Evolutionary conservation across 1,140 invertebrate genomes (phyloP), one percentile per base, ranked within the genome.

Genomic region (Maniola jurtina): DNA sequence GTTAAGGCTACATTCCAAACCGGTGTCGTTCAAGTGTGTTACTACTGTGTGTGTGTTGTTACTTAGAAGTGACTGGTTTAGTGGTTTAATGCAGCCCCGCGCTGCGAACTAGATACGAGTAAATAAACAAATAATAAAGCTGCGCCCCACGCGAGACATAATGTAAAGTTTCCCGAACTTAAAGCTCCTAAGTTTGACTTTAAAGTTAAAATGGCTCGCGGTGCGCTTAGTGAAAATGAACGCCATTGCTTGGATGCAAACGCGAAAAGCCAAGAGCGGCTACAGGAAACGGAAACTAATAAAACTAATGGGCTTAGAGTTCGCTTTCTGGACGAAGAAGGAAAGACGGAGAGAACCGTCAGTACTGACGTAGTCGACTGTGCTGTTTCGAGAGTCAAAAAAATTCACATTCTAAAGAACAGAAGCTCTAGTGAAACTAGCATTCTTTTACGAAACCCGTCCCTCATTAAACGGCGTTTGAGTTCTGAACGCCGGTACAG

Each of bases 401-500:
- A 92, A 72, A 84, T 92, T 65, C 90, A 92, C 74, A 86, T 92
- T 48, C 76, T 91, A 6, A 92, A 91, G 57, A 91, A 89, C 64
- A 86, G 91, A 64, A 89, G 89, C 67, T 92, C 89, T 13, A 92
- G 91, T 63, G 91, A 91, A 64, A 91, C 90, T 36, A 92, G 89
- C 69, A 84, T 92, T 55, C 72, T 91, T 13, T 68, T 92, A 13
- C 81, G 90, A 52, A 88, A 90, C 45, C 82, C 89, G 0, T 89
- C 88, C 10, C 71, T 91, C 2, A 83, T 84, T 56, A 88, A 89
- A 71, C 60, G 86, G 64, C 80, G 83, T 13, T 78, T 82, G 34
- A 83, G 80, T 61, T 72, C 73, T 15, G 82, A 87, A 16, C 77
- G 84, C 13, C 76, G 83, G n/a, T 77, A 77, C 69, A 86, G 84